These are phyloP conservation scores for Donacobius atricapilla DNA, from an alignment of 2,113 vertebrate genomes.

Conservation along the genomic window DNA sequence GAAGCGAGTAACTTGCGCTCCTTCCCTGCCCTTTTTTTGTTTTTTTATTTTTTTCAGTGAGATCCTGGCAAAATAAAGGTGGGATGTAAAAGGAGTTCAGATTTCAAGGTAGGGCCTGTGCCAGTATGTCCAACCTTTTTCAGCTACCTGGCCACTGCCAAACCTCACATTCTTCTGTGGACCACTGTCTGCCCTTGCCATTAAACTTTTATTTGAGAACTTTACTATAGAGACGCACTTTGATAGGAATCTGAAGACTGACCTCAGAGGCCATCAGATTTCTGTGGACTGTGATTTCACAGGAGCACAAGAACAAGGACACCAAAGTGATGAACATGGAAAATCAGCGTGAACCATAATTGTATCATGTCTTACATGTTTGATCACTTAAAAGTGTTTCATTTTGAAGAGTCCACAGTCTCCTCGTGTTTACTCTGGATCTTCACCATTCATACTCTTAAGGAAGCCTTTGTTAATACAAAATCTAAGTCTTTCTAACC, in stretches of 20 bases:
- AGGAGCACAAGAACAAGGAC: background rate
- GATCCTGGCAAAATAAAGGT: background rate
- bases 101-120: background rate
- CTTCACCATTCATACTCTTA: background rate
- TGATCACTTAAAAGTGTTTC: background rate
- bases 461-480: background rate
- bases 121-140: background rate
- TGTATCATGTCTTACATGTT: accelerated
- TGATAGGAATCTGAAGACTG: background rate
- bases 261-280: background rate
- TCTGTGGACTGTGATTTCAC: background rate
- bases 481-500: background rate
- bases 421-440: background rate
- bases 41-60: background rate
- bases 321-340: background rate
- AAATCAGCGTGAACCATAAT: background rate
- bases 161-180: background rate
- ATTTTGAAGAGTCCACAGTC: background rate
- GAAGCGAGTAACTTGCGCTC: accelerated
- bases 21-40: background rate
- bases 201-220: background rate
- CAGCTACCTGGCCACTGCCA: background rate
- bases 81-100: background rate
- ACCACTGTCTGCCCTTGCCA: background rate
- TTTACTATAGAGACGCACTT: background rate